A percentile compares a stretch with the other conserved stretches of the same genome.
phyloP scores from a whole-genome alignment of 92 coral and sea anemone species.

The Montipora capitata region DNA sequence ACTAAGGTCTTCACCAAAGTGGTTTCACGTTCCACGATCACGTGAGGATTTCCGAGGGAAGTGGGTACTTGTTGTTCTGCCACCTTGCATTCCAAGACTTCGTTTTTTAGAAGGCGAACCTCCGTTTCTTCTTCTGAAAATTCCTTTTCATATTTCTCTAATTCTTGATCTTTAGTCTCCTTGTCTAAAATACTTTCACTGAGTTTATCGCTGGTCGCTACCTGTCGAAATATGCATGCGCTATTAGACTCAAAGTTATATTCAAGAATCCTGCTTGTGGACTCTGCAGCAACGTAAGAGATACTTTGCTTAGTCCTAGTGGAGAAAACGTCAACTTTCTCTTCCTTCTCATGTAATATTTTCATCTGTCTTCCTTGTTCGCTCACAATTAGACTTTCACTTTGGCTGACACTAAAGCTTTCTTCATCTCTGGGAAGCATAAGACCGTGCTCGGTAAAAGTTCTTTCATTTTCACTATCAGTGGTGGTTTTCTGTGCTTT shows the following conservation, averaged over 20 bases:
- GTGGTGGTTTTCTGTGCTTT: constrained; percentile 6
- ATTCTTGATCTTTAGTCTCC: constrained; percentile 59
- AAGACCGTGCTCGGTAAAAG: constrained; percentile 17
- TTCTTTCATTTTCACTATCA: constrained; percentile 16
- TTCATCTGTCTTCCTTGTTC: constrained; percentile 6
- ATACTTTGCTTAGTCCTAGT: background rate
- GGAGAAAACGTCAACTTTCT: constrained; percentile 29
- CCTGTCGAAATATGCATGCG: constrained; percentile 11
- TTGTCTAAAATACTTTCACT: constrained; percentile 49
- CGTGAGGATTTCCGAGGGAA: constrained; percentile 19
- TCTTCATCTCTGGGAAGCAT: constrained; percentile 7
- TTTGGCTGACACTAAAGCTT: constrained; percentile 9
- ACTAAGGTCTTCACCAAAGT: constrained; percentile 19
- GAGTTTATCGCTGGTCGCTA: constrained; percentile 26
- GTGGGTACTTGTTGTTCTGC: constrained; percentile 14
- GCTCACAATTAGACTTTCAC: constrained; percentile 11
- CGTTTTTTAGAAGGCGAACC: constrained; percentile 43
- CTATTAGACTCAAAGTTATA: constrained; percentile 13
- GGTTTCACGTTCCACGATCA: constrained; percentile 28
- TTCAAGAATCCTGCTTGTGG: constrained; percentile 5
- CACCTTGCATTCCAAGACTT: constrained; percentile 36
- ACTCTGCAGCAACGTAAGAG: constrained; percentile 15
- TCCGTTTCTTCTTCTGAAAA: constrained; percentile 55
- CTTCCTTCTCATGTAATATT: constrained; percentile 18
- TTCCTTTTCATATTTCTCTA: constrained; percentile 55